Percentiles rank a stretch among this genome's conserved stretches.
phyloP scores from a whole-genome alignment of 2,797 vertebrate species.

The Rhinophrynus dorsalis region DNA sequence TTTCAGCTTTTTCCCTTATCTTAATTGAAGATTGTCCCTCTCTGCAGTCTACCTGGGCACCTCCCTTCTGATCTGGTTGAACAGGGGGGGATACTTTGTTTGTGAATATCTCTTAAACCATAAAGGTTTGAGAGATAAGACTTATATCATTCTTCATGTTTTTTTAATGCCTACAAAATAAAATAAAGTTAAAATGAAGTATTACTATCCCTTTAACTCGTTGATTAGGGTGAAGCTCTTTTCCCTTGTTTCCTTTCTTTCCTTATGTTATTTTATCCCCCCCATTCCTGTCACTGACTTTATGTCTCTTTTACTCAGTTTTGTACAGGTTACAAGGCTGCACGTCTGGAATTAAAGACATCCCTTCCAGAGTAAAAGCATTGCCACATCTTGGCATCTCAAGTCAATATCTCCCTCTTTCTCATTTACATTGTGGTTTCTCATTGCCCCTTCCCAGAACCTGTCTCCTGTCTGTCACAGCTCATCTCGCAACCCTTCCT shows the following conservation, averaged over 20 bases:
- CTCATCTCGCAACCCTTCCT: constrained; percentile 31
- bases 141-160: no score
- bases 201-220: background rate
- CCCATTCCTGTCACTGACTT: background rate
- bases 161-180: no score
- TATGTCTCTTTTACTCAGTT: background rate
- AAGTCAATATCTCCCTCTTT: constrained; percentile 35
- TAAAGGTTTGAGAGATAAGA: no score
- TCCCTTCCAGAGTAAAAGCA: constrained; percentile 20
- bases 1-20: no score
- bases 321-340: constrained; percentile 1
- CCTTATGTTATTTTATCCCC: background rate
- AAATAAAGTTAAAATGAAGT: no score
- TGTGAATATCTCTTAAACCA: no score
- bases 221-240: background rate
- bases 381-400: constrained; percentile 24
- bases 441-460: constrained; percentile 39
- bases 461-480: constrained; percentile 44
- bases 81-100: no score
- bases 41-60: no score
- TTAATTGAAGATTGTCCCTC: no score
- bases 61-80: no score
- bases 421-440: constrained; percentile 44
- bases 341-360: constrained; percentile 29
- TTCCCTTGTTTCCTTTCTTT: background rate